Conservation (phyloP, 2,797 vertebrate species). For the Huso huso region DNA sequence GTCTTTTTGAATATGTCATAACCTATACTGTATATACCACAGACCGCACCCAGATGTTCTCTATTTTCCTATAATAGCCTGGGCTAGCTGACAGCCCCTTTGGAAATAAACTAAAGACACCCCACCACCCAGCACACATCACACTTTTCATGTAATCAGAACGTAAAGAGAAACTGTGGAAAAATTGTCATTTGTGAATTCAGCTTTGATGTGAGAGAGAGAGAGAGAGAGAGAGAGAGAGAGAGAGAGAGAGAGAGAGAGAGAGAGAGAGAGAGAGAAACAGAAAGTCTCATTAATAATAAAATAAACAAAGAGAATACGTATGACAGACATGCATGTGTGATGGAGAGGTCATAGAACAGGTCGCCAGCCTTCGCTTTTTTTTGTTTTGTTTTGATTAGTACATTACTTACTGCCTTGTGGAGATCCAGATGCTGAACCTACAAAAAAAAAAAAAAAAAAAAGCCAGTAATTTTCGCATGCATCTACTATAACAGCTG, state of each 20-base stretch:
- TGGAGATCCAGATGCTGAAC: constrained; percentile 83
- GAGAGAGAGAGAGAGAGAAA: constrained; percentile 31
- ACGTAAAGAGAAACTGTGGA: constrained; percentile 42
- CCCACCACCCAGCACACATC: constrained; percentile 47
- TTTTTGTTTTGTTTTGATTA: constrained; percentile 22
- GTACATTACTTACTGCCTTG: constrained; percentile 87
- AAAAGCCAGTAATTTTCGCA: not conserved
- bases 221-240: constrained; percentile 40
- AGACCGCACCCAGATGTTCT: too few species aligned
- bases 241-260: constrained; percentile 37
- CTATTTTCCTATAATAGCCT: not conserved
- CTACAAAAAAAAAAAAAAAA: constrained; percentile 57
- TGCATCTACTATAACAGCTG: too few species aligned
- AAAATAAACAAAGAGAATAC: constrained; percentile 25
- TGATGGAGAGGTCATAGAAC: constrained; percentile 17
- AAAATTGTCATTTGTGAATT: constrained; percentile 52
- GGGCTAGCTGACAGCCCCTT: not conserved
- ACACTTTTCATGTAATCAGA: constrained; percentile 37
- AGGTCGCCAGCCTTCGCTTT: constrained; percentile 14
- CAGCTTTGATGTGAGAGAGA: constrained; percentile 65
- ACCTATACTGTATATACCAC: too few species aligned
- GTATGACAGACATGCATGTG: constrained; percentile 44
- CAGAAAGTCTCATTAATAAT: constrained; percentile 17
- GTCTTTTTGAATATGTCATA: too few species aligned
- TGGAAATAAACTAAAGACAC: constrained; percentile 22